Conservation (phyloP, 2,797 vertebrate genomes). For the Botia kubotai region DNA sequence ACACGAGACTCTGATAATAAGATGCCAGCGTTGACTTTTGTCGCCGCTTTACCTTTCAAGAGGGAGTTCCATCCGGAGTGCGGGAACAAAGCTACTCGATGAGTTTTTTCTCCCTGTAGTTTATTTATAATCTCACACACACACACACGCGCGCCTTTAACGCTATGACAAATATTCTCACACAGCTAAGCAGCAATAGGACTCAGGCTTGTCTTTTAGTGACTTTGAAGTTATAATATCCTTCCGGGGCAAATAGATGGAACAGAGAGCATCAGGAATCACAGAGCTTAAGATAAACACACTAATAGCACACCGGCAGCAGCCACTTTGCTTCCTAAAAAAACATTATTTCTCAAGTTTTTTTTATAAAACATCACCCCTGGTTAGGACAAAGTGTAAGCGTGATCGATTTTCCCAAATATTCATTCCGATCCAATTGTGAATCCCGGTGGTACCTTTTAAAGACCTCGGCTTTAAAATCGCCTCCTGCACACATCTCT, state of each 20-base stretch:
- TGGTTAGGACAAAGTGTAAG: neutral
- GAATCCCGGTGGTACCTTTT: neutral
- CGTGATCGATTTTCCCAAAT: neutral
- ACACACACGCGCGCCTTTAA: neutral
- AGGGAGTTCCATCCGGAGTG: neutral
- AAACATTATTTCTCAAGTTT: too few relatives aligned
- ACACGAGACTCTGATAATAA: slow-evolving; percentile 14
- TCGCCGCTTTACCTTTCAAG: slow-evolving; percentile 1
- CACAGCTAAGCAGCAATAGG: neutral
- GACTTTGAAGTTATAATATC: slow-evolving; percentile 26
- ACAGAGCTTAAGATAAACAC: neutral
- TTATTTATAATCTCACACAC: slow-evolving; percentile 5
- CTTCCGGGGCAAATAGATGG: neutral
- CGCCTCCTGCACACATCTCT: neutral
- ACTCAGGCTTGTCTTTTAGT: slow-evolving; percentile 6
- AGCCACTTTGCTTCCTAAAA: neutral
- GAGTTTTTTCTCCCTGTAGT: neutral
- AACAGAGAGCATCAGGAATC: slow-evolving; percentile 9
- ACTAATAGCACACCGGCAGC: neutral
- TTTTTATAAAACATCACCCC: too few relatives aligned
- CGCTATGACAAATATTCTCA: slow-evolving; percentile 5
- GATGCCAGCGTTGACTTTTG: slow-evolving; percentile 8
- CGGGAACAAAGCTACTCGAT: neutral
- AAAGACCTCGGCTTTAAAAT: neutral
- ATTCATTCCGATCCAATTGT: neutral